Evolutionary conservation across 2,113 vertebrate species (phyloP).

Genomic region (Microcebus ravelobensis): DNA sequence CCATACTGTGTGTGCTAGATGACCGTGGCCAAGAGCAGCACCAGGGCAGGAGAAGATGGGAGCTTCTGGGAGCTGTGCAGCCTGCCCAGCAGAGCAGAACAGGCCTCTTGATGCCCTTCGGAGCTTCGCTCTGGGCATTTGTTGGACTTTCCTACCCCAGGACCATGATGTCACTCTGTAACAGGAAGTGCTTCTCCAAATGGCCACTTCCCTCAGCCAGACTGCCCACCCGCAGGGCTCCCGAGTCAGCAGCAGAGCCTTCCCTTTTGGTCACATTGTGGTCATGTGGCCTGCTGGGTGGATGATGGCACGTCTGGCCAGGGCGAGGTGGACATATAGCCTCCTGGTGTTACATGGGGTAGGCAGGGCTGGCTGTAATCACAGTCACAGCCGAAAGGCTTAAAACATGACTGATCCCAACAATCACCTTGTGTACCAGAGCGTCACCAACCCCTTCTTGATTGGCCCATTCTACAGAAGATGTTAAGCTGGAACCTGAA

Average conservation of each 20-base stretch:
- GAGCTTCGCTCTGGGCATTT: not conserved
- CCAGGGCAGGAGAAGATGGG: not conserved
- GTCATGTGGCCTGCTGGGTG: not conserved
- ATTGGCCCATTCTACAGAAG: not conserved
- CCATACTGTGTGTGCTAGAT: not conserved
- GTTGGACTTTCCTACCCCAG: not conserved
- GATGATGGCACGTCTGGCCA: not conserved
- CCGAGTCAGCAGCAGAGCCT: not conserved
- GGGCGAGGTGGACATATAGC: not conserved
- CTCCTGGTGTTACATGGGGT: not conserved
- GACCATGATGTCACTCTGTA: not conserved
- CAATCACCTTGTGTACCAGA: not conserved
- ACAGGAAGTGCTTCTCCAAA: not conserved
- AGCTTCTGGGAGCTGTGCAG: not conserved
- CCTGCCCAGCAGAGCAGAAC: not conserved
- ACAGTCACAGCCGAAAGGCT: not conserved
- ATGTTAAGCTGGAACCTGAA: not conserved
- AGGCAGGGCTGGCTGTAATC: not conserved
- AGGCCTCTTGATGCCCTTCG: rapidly evolving
- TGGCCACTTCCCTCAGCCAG: not conserved
- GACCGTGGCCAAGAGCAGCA: not conserved
- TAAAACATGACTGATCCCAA: not conserved
- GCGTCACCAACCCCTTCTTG: not conserved
- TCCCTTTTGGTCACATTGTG: not conserved
- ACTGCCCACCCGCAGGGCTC: not conserved